Conservation (phyloP, 1,140 invertebrate genomes). For the Amyelois transitella region DNA sequence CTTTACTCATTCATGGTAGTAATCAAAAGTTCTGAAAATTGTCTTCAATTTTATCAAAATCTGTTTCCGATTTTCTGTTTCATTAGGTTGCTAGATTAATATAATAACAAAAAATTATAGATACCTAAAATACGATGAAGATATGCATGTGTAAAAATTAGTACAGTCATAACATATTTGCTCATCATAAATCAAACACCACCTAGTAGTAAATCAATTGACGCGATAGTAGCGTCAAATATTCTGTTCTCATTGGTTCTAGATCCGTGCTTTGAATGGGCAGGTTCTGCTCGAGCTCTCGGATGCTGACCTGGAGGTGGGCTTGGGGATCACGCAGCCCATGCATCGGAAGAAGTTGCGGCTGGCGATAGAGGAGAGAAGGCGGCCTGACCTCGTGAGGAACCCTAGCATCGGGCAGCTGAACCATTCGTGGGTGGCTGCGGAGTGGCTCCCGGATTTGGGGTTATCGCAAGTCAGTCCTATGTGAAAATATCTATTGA, state of each 20-base stretch:
- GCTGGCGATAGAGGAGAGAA: conserved; percentile 94
- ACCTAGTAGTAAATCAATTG: conserved; percentile 27
- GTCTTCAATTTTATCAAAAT: too few relatives aligned
- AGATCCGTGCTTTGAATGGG: conserved; percentile 78
- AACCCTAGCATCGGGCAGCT: conserved; percentile 91
- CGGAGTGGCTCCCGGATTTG: conserved; percentile 93
- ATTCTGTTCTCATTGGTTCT: conserved; percentile 75
- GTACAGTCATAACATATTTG: too few relatives aligned
- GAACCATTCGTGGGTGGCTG: conserved; percentile 93
- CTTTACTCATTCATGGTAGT: too few relatives aligned
- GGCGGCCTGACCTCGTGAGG: conserved; percentile 87
- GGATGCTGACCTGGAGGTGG: conserved; percentile 90
- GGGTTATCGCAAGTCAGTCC: conserved; percentile 83
- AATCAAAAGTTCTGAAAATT: too few relatives aligned
- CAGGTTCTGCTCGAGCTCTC: conserved; percentile 92
- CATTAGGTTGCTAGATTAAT: too few relatives aligned
- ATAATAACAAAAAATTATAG: too few relatives aligned
- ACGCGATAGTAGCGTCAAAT: conserved; percentile 71
- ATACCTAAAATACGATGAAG: too few relatives aligned
- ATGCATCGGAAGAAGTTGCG: conserved; percentile 94
- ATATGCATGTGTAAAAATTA: too few relatives aligned
- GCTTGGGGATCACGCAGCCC: conserved; percentile 89
- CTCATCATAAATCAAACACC: not conserved
- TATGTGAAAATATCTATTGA: not conserved
- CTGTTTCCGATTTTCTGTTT: too few relatives aligned